Evolutionary conservation across 2,113 vertebrate species (phyloP), one percentile per base, ranked within the genome.

Genomic region (Motacilla alba): DNA sequence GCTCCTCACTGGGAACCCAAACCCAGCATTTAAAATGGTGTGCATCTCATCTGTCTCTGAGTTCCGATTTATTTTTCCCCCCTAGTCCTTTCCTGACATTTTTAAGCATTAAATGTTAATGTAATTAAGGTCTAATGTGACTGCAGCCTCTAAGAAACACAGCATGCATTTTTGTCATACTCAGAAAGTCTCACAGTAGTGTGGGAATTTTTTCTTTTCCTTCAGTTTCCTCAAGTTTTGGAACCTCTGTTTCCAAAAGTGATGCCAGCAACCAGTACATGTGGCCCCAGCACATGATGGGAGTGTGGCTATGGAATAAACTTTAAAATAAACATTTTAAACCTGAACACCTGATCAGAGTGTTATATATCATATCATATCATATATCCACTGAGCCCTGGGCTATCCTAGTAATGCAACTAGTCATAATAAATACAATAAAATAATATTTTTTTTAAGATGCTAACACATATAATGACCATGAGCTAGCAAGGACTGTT

Each of bases 91-190:
- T 91, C 23, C 74, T 96, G 93, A 92, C 89, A 96, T 95, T 97
- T 94, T 92, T 21, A 90, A 81, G 80, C 64, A n/a, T 94, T 94
- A 93, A 95, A 94, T 92, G 64, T 92, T 97, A 92, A 90, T 75
- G 73, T 37, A 83, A 92, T 93, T 94, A 92, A 89, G 68, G 13
- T 6, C 44, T 79, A 89, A 84, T 76, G 76, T 87, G 58, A 55
- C 77, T 75, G 31, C 52, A 91, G 37, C 89, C 47, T 87, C 68
- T 92, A 86, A 83, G 50, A 86, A 92, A 83, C 56, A 52, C 33
- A 82, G 47, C 56, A 35, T 26, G 33, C 24, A 12, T 55, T 85
- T 81, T 74, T 83, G 31, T 56, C 41, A 46, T 68, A 13, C 33
- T 52, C 39, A 7, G 35, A 85, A 87, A 95, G 43, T 44, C 27